Base-by-base conservation (phyloP, 1,140 invertebrate genomes). In the Pectinophora gossypiella region DNA sequence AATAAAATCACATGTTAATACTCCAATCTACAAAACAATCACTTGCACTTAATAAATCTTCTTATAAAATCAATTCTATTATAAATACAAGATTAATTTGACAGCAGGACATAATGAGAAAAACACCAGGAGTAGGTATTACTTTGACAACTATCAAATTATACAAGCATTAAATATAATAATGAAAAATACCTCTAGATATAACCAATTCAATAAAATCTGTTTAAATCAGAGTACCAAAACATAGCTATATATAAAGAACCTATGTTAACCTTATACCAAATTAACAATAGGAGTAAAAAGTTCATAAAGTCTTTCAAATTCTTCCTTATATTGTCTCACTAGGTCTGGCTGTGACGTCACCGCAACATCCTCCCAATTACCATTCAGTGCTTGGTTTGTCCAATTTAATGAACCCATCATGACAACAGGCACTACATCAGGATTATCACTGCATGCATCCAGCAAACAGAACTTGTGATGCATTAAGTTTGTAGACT, bases 371-470 rank as follows among this genome's bases (percentile, higher is more conserved):
- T 79, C 61, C 62, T 87, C 84, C 76, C 74, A 85, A 49, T 87
- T 87, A 2, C 78, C 72, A 54, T 51, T 64, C 6, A 85, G 38
- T 3, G 75, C 84, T 67, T 85, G 80, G 35, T 73, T 85, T 4
- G 84, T 87, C 84, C 84, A 87, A 63, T 87, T 87, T 12, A 87
- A 53, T 0, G 84, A 87, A 0, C 84, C 84, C 16, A 60, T 56
- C 36, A 85, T 73, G 0, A 83, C 57, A 40, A 76, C 54, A 1
- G 81, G 80, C 6, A 56, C 61, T 1, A 32, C 43, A 3, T 48
- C 4, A 16, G 36, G 78, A 40, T 67, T 44, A 13, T 54, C 57
- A 48, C 20, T 50, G 9, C 51, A 40, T 19, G 69, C 64, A 46
- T 87, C 84, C 48, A 79, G 60, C 7, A 87, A 51, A 58, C 73